These are phyloP conservation scores for Chymomyza caudatula DNA, from an alignment of 2,888 invertebrate species.

Conservation along the genomic window DNA sequence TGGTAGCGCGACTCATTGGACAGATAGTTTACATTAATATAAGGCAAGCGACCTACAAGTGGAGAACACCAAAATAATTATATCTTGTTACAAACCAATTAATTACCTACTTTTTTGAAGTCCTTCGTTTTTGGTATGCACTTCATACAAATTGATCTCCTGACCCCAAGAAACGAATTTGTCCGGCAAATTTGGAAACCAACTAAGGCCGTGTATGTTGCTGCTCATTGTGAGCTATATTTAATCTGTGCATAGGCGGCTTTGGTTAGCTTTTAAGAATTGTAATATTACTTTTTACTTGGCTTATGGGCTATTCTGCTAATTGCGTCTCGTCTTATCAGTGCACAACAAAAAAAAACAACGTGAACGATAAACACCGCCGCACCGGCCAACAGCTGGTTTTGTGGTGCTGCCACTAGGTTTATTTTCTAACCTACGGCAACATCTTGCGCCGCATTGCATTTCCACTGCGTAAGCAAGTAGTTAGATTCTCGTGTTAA, in stretches of 20 bases:
- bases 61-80: neutral
- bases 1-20: conserved; percentile 80
- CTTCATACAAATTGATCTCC: conserved; percentile 92
- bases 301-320: neutral
- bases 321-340: conserved; percentile 66
- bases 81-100: neutral
- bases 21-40: conserved; percentile 71
- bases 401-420: neutral
- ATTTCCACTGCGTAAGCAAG: neutral
- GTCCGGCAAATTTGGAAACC: conserved; percentile 89
- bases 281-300: neutral
- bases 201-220: conserved; percentile 87
- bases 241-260: conserved; percentile 10
- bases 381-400: neutral
- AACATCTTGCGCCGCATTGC: neutral
- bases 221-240: conserved; percentile 78
- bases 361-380: neutral
- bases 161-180: conserved; percentile 95
- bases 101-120: conserved; percentile 29
- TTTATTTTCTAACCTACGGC: neutral
- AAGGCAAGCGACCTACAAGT: conserved; percentile 61
- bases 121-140: conserved; percentile 73
- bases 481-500: neutral
- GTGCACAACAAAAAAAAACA: conserved; percentile 17
- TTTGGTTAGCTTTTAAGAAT: conserved; percentile 2